Evolutionary conservation across 2,888 invertebrate genomes (phyloP).

Genomic region (Ophion obscuratus): DNA sequence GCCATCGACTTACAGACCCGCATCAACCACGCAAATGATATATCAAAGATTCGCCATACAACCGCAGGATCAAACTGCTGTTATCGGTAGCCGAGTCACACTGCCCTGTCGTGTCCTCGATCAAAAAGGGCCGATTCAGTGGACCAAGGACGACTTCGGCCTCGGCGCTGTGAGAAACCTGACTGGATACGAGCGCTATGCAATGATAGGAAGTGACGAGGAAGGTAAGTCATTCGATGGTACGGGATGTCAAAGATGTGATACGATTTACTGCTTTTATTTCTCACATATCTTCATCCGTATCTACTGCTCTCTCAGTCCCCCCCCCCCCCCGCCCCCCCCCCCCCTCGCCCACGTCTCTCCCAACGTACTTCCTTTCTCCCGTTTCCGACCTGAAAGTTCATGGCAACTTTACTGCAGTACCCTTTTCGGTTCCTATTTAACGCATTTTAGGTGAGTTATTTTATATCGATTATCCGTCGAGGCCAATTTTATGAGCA

Average conservation of each 20-base stretch:
- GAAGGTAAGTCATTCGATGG: conserved; percentile 88
- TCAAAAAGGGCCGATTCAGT: conserved; percentile 95
- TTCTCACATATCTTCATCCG: neutral
- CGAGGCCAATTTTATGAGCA: no score
- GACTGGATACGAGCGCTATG: conserved; percentile 96
- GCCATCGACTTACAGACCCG: conserved; percentile 78
- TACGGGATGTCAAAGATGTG: conserved; percentile 54
- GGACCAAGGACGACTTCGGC: conserved; percentile 99
- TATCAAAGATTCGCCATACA: conserved; percentile 95
- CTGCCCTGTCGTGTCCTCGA: conserved; percentile 95
- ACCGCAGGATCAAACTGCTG: conserved; percentile 95
- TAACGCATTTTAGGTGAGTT: no score
- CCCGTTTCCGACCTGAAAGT: neutral
- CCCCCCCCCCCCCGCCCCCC: neutral
- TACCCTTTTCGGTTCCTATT: no score
- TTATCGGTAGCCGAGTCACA: conserved; percentile 94
- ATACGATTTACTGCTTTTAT: conserved; percentile 42
- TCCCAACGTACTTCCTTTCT: neutral
- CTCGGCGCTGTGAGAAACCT: conserved; percentile 95
- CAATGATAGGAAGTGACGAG: conserved; percentile 98
- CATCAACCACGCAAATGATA: conserved; percentile 81
- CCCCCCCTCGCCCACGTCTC: neutral
- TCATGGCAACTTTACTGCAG: no score
- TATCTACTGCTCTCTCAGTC: neutral
- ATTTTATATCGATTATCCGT: no score